Evolutionary conservation across 2,888 invertebrate species (phyloP).

Genomic region (Noctua fimbriata): DNA sequence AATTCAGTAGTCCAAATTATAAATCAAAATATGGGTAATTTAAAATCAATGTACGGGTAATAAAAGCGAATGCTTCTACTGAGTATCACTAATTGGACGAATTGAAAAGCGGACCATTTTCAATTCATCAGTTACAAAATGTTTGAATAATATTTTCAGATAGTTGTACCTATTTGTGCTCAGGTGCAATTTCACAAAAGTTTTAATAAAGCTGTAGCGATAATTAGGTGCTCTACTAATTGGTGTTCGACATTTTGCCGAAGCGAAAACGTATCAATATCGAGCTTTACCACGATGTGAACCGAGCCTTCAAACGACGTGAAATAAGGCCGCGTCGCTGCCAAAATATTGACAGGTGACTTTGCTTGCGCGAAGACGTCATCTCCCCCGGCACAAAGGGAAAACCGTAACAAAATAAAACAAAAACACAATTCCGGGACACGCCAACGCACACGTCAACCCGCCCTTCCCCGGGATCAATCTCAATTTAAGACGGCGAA

Average conservation of each 20-base stretch:
- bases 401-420: constrained; percentile 76
- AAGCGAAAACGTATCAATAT: constrained; percentile 20
- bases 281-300: constrained; percentile 1
- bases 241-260: background rate
- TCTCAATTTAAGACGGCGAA: constrained; percentile 89
- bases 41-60: constrained; percentile 21
- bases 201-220: background rate
- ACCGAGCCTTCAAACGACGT: constrained; percentile 55
- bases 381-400: constrained; percentile 68
- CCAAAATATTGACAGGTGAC: constrained; percentile 69
- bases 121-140: constrained; percentile 14
- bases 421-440: constrained; percentile 81
- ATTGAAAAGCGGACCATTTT: constrained; percentile 15
- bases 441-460: constrained; percentile 78
- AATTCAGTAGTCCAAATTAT: constrained; percentile 27
- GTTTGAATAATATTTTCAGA: constrained; percentile 13
- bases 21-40: constrained; percentile 35
- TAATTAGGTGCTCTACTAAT: background rate
- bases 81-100: constrained; percentile 29
- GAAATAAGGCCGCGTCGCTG: constrained; percentile 67
- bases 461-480: constrained; percentile 85
- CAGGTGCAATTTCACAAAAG: background rate
- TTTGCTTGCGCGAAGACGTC: constrained; percentile 69
- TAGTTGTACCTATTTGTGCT: background rate
- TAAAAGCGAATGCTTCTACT: constrained; percentile 15